Evolutionary conservation across 1,140 invertebrate genomes (phyloP), one percentile per base, ranked within the genome.

Genomic region (Drosophila suzukii): DNA sequence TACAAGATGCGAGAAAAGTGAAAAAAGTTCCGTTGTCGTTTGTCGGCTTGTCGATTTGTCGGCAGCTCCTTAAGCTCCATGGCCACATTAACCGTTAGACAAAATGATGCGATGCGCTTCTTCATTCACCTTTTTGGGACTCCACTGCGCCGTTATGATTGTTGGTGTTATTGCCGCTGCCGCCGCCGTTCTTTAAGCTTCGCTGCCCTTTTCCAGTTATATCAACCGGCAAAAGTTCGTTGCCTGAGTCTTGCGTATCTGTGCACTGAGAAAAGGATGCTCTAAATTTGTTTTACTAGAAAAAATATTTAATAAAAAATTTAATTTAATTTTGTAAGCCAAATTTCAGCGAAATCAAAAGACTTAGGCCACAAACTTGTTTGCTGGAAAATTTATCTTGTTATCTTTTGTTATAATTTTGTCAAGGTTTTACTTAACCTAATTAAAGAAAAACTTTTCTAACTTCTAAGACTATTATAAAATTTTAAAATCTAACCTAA

Each of bases 21-120:
- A 85, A 84, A 85, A 66, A 85, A 66, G 81, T 75, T 43, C 81
- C 81, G 82, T 85, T 85, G 54, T n/a, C 41, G 58, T 73, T 71
- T 44, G 77, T 34, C 75, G 57, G 32, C 7, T 73, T 71, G 71
- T 34, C 68, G 57, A 50, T 62, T 60, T 44, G 77, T 34, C 76
- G 57, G 55, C 55, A 20, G 68, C 72, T 65, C 46, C 66, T 79
- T 76, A 73, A 61, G 62, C 49, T 61, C 58, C 65, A 71, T 72
- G 54, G 53, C 56, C 76, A 49, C 24, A 55, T 24, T 65, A 84
- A 84, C 81, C 81, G 81, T 84, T 84, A 84, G 78, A 84, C 76
- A 85, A 84, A 77, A 84, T 61, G 75, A 66, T 82, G 71, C 80
- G 61, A 55, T 73, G 41, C 47, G 61, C 61, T 56, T 55, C 50